Evolutionary conservation across 1,140 invertebrate species (phyloP), one percentile per base, ranked within the genome.

Genomic region (Asbolus verrucosus): DNA sequence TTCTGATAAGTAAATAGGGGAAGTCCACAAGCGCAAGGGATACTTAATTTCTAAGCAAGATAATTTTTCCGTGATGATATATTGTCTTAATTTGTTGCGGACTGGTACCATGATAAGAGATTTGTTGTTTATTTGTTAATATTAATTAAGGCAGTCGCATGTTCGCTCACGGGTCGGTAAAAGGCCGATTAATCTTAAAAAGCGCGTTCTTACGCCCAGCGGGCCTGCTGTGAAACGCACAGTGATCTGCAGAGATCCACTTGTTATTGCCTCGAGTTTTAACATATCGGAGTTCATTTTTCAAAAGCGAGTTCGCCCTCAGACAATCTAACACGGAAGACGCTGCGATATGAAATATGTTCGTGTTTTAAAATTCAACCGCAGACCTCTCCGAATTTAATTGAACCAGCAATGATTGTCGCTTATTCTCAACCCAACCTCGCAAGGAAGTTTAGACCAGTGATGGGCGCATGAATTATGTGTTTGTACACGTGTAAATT

Each of bases 101-200:
- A 15, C 30, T 62, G 11, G 13, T 54, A 43, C n/a, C 19, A 50
- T 39, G 11, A 63, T 65, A 65, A 46, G 39, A 14, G 63, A 36
- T 59, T 59, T 67, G 66, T 65, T 65, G 33, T 67, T 67, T 67
- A 67, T 67, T 50, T 67, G 46, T 67, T 71, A 41, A 43, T 67
- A 71, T 71, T 71, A 71, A 71, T 71, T 67, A 65, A 65, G 41
- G 39, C 41, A 66, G 39, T 54, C 41, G 43, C 31, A 65, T 66
- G 69, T 67, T 54, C 18, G 21, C 39, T 54, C 43, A 30, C 24
- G 62, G 21, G 21, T 21, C 38, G 54, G 46, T 60, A 67, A 67
- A 24, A 39, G 8, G 39, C 2, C 54, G 33, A 71, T 71, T 71
- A 71, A 71, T 71, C 70, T 59, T 46, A 43, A 15, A 38, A 46